phyloP scores from a whole-genome alignment of 2,113 vertebrate species.

The Mixornis gularis region DNA sequence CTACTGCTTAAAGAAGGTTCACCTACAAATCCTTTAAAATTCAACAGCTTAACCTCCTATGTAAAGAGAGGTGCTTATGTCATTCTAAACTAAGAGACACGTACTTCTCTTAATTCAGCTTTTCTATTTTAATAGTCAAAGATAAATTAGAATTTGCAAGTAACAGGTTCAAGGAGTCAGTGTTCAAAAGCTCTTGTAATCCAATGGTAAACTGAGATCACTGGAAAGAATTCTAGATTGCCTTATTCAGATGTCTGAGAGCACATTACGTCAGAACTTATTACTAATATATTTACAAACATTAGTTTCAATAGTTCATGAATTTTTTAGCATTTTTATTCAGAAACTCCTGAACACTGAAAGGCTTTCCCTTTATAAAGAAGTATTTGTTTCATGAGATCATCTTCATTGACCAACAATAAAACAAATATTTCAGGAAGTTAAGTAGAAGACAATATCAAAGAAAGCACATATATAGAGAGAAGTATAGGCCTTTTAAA shows the following conservation, averaged over 20 bases:
- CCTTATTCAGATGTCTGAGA: neutral
- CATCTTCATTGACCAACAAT: neutral
- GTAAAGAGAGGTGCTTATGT: constrained; percentile 39
- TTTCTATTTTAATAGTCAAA: constrained; percentile 29
- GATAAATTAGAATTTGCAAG: constrained; percentile 24
- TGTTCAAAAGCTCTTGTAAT: constrained; percentile 41
- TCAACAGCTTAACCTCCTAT: constrained; percentile 34
- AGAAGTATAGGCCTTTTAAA: neutral
- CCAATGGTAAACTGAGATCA: constrained; percentile 20
- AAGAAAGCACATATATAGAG: neutral
- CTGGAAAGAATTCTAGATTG: neutral
- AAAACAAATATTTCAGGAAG: neutral
- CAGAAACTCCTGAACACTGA: neutral
- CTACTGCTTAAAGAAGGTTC: constrained; percentile 32
- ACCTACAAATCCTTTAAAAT: constrained; percentile 49
- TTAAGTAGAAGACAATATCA: neutral
- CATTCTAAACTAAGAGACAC: constrained; percentile 48
- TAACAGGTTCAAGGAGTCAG: constrained; percentile 7
- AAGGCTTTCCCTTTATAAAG: neutral
- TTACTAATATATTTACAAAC: constrained; percentile 24
- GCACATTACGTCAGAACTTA: neutral
- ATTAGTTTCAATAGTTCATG: neutral
- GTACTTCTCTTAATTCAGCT: neutral
- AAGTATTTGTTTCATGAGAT: neutral
- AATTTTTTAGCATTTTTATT: neutral